These are phyloP conservation scores for Eptesicus fuscus DNA, from an alignment of 2,113 vertebrate genomes.

Conservation along the genomic window DNA sequence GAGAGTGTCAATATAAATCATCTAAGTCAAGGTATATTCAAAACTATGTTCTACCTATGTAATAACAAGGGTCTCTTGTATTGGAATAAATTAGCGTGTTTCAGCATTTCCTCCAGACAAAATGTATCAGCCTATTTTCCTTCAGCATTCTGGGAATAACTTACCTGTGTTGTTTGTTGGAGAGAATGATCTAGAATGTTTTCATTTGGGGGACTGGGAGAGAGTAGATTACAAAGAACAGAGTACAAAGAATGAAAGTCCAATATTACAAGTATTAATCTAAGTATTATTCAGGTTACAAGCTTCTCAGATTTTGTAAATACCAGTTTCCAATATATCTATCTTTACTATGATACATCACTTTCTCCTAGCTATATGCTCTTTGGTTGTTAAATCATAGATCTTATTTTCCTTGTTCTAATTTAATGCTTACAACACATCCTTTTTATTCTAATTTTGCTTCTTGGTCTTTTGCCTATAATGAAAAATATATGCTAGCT, in stretches of 20 bases:
- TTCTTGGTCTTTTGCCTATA: not conserved
- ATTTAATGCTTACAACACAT: conserved; percentile 52
- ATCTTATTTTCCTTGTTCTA: conserved; percentile 35
- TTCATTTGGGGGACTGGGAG: not conserved
- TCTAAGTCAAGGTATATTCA: not conserved
- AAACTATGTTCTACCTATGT: not conserved
- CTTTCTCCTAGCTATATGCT: not conserved
- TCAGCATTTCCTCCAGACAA: not conserved
- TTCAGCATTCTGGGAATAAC: not conserved
- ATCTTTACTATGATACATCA: not conserved
- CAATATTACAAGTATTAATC: not conserved
- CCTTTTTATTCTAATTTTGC: conserved; percentile 18
- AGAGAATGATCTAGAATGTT: not conserved
- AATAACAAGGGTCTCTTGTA: not conserved
- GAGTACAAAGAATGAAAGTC: not conserved
- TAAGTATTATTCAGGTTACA: not conserved
- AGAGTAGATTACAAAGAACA: not conserved
- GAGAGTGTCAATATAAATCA: not conserved
- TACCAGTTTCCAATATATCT: not conserved
- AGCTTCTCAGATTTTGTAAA: not conserved
- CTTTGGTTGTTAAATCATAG: not conserved
- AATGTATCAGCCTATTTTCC: not conserved
- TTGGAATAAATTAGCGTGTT: not conserved
- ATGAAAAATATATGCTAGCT: not conserved
- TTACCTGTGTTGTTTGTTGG: not conserved